Evolutionary conservation across 1,140 invertebrate species (phyloP).

Genomic region (Contarinia nasturtii): DNA sequence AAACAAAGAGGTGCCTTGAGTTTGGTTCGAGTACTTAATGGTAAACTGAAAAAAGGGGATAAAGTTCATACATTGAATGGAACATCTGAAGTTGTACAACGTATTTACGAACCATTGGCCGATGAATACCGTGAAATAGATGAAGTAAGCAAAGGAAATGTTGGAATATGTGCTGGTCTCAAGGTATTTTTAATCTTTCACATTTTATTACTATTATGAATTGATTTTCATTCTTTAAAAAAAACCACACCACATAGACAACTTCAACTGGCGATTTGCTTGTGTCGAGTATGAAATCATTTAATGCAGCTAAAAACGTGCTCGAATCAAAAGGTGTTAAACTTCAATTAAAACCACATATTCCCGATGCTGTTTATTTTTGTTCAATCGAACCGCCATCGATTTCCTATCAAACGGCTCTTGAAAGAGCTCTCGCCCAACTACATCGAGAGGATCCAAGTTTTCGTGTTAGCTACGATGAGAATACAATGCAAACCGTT

Average conservation of each 20-base stretch:
- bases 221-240: background rate
- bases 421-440: slow-evolving; percentile 72
- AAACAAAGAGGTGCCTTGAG: slow-evolving; percentile 72
- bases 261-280: slow-evolving; percentile 77
- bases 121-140: slow-evolving; percentile 66
- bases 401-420: slow-evolving; percentile 42
- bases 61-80: slow-evolving; percentile 12
- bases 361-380: slow-evolving; percentile 91
- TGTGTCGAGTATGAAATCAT: slow-evolving; percentile 34
- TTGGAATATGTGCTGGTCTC: slow-evolving; percentile 73
- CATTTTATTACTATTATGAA: background rate
- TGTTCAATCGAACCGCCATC: slow-evolving; percentile 91
- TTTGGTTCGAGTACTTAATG: slow-evolving; percentile 74
- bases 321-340: slow-evolving; percentile 20
- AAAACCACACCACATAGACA: slow-evolving; percentile 17
- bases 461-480: slow-evolving; percentile 52
- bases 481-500: slow-evolving; percentile 71
- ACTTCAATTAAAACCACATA: slow-evolving; percentile 37
- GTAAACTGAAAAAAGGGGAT: slow-evolving; percentile 44
- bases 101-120: slow-evolving; percentile 59
- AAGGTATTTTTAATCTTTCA: slow-evolving; percentile 32
- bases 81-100: slow-evolving; percentile 47
- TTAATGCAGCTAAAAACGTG: slow-evolving; percentile 32
- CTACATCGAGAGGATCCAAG: slow-evolving; percentile 89
- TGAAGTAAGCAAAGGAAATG: slow-evolving; percentile 55